Base-by-base conservation (phyloP, 2,888 invertebrate species). In the Poecilobothrus nobilitatus region DNA sequence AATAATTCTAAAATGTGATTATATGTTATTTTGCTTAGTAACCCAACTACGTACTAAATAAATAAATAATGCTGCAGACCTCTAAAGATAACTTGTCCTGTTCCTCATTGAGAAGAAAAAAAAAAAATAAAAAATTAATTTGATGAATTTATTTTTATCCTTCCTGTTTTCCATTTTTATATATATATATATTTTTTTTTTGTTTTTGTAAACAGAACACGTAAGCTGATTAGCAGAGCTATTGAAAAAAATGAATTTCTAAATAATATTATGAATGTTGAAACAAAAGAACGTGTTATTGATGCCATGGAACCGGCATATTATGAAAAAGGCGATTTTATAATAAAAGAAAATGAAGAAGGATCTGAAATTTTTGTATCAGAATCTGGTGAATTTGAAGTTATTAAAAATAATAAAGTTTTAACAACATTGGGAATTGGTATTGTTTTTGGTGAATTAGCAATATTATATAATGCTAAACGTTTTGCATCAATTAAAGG, bases 391-490 rank as follows among this genome's bases (percentile, higher is more conserved):
- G 88, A 89, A 73, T 91, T 92, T 76, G 92, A 95, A 80, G 93
- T 97, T 18, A 86, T 91, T 53, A 91, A 95, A 76, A 89, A 90
- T 64, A 90, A 87, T 12, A 87, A 89, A 76, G 86, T 88, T 4
- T 87, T 95, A 65, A 89, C 89, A 63, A 90, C 86, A 70, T 91
- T 97, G 79, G 90, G 90, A 0, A 87, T 92, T 0, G 93, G 92
- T 7, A 86, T 90, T 76, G 88, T 94, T 71, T 87, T 97, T 83
- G 97, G 97, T 1, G 97, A 97, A 83, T 84, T 97, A 67, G 96
- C 97, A 10, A 90, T 97, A 74, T 84, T 97, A 37, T 97, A 97
- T 82, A 95, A 95, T 82, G 95, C 95, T 61, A 94, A 92, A 76
- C 84, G 96, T 72, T 90, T 93, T 73, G 95, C 95, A 0, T 92